Base-by-base conservation (phyloP, 2,888 invertebrate genomes). In the Phortica magna region DNA sequence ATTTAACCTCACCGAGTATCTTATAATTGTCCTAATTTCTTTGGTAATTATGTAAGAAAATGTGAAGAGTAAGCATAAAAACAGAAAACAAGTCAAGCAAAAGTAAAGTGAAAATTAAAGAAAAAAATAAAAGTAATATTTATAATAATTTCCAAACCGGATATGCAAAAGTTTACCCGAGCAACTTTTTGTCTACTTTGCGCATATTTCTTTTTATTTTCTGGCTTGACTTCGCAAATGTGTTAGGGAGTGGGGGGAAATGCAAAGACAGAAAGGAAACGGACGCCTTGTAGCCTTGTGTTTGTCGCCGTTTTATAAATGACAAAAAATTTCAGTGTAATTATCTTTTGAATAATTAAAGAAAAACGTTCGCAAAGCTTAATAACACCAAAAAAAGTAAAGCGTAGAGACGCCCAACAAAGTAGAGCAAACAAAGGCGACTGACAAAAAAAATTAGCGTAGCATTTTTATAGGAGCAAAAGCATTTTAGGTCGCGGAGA, bases 341-440 rank as follows among this genome's bases (percentile, higher is more conserved):
- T 89, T 89, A 89, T 90, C 89, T 89, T 88, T 89, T 89, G 89
- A 87, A 90, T 89, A 89, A 89, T 89, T 89, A 88, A 85, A 88
- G 87, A 82, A 83, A 85, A 85, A 84, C 80, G 88, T 88, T 88
- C 80, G 78, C 79, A 75, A 71, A 83, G 83, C 84, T 81, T 82
- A 78, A 85, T 80, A 78, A 80, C 78, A 79, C 74, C 78, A 79
- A 73, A 77, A 76, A 70, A 74, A 64, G 48, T 14, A 48, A 48
- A 48, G 31, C 1, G 31, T 31, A n/a, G n/a, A n/a, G n/a, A n/a
- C n/a, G n/a, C n/a, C n/a, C n/a, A 31, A 31, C 31, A 31, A 31
- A 31, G 31, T 31, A 1, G 31, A 31, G 31, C 31, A 31, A 31
- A 31, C 3, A 31, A 31, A 31, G 5, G 31, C 0, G 31, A 31